phyloP scores from a whole-genome alignment of 2,113 vertebrate species.

The Cyprinodon brontotheroides region DNA sequence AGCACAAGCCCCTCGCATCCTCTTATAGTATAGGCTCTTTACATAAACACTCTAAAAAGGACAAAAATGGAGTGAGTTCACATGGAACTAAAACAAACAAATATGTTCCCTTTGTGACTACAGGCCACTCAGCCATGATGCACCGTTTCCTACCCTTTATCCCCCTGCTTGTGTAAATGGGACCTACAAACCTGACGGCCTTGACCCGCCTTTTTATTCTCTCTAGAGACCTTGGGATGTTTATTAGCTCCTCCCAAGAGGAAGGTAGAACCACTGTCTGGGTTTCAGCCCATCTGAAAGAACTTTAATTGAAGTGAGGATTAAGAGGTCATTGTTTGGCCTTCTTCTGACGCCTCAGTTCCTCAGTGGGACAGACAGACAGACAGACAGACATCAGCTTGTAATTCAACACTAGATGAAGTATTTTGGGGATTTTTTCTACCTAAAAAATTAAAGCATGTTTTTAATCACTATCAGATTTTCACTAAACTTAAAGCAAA shows the following conservation, averaged over 20 bases:
- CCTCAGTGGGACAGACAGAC: not conserved
- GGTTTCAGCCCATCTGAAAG: slow-evolving; percentile 1
- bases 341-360: not conserved
- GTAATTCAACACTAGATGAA: not conserved
- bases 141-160: slow-evolving; percentile 36
- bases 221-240: slow-evolving; percentile 11
- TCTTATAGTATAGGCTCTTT: slow-evolving; percentile 30
- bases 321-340: not conserved
- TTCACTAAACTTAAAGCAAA: not conserved
- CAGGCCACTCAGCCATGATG: slow-evolving; percentile 26
- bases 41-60: slow-evolving; percentile 54
- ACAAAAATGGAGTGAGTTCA: slow-evolving; percentile 22
- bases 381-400: not conserved
- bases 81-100: slow-evolving; percentile 44
- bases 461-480: not conserved
- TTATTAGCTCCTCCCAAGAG: not conserved
- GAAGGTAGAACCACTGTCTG: not conserved
- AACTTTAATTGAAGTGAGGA: not conserved
- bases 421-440: not conserved
- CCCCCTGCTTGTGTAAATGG: slow-evolving; percentile 9
- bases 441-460: not conserved
- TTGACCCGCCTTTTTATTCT: slow-evolving; percentile 14
- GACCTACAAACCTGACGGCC: not conserved
- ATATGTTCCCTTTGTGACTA: slow-evolving; percentile 32
- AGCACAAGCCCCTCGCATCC: slow-evolving; percentile 19